Evolutionary conservation across 64 coral and sea anemone species (phyloP).

Genomic region (Montipora cactus): DNA sequence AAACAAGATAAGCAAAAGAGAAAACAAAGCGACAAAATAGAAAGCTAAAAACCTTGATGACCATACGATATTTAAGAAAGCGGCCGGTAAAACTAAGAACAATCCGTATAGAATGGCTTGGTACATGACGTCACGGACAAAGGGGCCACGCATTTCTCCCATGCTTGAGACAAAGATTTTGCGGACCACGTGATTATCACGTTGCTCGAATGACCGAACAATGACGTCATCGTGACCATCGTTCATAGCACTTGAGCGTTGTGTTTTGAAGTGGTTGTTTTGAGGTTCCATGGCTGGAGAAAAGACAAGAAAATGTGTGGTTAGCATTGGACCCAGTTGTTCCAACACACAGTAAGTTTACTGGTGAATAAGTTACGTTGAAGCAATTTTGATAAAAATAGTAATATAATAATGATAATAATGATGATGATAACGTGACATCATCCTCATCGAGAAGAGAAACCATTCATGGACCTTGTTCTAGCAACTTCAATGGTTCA

Average conservation of each 20-base stretch:
- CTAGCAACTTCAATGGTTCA: too few species aligned
- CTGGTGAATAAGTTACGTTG: too few species aligned
- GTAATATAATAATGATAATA: too few species aligned
- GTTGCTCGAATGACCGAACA: slow-evolving; percentile 3
- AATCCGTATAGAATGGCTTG: slow-evolving; percentile 2
- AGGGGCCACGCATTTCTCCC: slow-evolving; percentile 43
- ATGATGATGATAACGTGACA: too few species aligned
- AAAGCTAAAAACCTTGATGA: slow-evolving; percentile 1
- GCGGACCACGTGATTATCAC: slow-evolving; percentile 19
- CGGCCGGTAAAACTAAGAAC: background rate
- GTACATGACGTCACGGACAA: slow-evolving; percentile 32
- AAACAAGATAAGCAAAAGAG: slow-evolving; percentile 2
- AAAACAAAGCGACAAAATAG: background rate
- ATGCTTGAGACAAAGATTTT: slow-evolving; percentile 20
- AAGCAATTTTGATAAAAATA: too few species aligned
- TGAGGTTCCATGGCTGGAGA: background rate
- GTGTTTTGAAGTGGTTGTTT: background rate
- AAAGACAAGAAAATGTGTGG: background rate
- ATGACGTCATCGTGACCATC: background rate
- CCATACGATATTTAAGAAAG: background rate
- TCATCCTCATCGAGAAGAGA: too few species aligned
- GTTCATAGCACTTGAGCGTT: background rate
- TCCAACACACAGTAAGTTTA: too few species aligned
- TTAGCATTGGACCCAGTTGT: too few species aligned
- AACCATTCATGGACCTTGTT: too few species aligned